These are phyloP conservation scores for Xenopus petersii DNA, from an alignment of 2,797 vertebrate species.

Conservation along the genomic window DNA sequence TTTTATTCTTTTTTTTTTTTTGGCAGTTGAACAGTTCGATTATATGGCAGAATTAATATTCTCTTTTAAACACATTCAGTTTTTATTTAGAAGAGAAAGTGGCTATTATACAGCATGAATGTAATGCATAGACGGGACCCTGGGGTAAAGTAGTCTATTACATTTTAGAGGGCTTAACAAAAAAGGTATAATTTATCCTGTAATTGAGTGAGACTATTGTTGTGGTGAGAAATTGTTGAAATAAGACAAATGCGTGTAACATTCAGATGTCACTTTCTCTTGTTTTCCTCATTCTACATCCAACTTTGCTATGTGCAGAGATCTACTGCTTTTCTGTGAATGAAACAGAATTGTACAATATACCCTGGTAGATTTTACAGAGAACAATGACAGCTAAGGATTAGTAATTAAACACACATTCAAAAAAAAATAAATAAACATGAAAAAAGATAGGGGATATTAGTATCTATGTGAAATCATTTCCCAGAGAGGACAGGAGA, in stretches of 20 bases:
- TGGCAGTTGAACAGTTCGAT: too few relatives aligned
- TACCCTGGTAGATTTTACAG: not conserved
- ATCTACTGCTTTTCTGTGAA: not conserved
- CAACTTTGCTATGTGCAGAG: not conserved
- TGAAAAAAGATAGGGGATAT: constrained; percentile 23
- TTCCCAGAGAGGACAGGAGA: constrained; percentile 35
- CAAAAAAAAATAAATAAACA: constrained; percentile 2
- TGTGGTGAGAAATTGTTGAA: not conserved
- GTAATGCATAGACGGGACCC: not conserved
- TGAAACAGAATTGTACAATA: not conserved
- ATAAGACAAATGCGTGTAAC: not conserved
- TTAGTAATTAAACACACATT: not conserved
- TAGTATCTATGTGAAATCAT: constrained; percentile 26
- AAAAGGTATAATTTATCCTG: constrained; percentile 3
- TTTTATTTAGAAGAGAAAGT: not conserved
- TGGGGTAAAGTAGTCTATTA: constrained; percentile 5
- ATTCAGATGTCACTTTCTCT: not conserved
- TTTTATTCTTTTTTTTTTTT: too few relatives aligned
- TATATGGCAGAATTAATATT: too few relatives aligned
- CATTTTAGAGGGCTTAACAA: constrained; percentile 12
- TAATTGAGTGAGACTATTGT: not conserved
- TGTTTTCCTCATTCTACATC: not conserved
- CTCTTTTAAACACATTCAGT: not conserved
- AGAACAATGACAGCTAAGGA: constrained; percentile 1
- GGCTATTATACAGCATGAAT: not conserved